Base-by-base conservation (phyloP, 2,888 invertebrate species). In the Ectropis crepuscularia region DNA sequence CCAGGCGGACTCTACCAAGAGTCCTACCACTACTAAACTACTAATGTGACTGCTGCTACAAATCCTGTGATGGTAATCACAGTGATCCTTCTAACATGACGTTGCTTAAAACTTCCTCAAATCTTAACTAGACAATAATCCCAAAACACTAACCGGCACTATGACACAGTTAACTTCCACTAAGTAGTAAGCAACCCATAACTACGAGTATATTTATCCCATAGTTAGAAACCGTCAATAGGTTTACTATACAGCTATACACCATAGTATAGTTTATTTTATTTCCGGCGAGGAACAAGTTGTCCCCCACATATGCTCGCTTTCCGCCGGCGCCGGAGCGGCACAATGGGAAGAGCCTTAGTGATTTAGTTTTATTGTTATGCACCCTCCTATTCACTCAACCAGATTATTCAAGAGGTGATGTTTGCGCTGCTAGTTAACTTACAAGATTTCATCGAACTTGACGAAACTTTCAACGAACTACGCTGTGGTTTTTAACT, bases 311-410 rank as follows among this genome's bases (percentile, higher is more conserved):
- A 88, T 88, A 89, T 81, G 91, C 77, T 81, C 81, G 86, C 86
- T 87, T 89, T 92, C 92, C 92, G 92, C 87, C 91, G 92, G 92
- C 92, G 92, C 90, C 92, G 86, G 79, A 79, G 81, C 77, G 79
- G 82, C 83, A 91, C 90, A 90, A 89, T 88, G 82, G 86, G 79
- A 79, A 81, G 76, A 83, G 87, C 81, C 85, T 87, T 84, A 78
- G 88, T 91, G 91, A 92, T 92, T 91, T 92, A 92, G 87, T 89
- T 92, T 92, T 91, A 92, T 91, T 92, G 88, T 91, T 85, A 87
- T 90, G 86, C 90, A 89, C 90, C 92, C 91, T 58, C 84, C 74
- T 77, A 80, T 72, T 75, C 76, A 75, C 74, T 77, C 71, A 71
- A 77, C 76, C 76, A 82, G 80, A 88, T 87, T 86, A 85, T 85